A percentile compares a stretch with the other conserved stretches of the same genome.
phyloP scores from a whole-genome alignment of 23 tunicate genomes.

The Styela clava region DNA sequence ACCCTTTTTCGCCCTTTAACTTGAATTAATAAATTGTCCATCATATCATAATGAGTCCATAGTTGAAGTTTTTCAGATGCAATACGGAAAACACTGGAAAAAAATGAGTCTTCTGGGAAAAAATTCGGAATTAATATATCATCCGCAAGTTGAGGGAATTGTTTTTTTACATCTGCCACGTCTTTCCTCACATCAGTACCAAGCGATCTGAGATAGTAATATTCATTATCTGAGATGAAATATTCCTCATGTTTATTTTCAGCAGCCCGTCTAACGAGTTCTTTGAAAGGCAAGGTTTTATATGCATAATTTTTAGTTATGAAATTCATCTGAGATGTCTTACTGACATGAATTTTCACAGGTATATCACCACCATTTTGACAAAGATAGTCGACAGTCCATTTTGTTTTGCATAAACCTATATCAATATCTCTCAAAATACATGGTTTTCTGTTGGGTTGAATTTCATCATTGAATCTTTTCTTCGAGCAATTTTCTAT shows the following conservation, averaged over 20 bases:
- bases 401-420: conserved; percentile 60
- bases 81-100: conserved; percentile 88
- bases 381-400: conserved; percentile 66
- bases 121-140: conserved; percentile 66
- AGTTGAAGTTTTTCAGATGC: conserved; percentile 85
- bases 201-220: conserved; percentile 80
- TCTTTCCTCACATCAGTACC: conserved; percentile 79
- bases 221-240: conserved; percentile 59
- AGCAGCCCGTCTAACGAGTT: conserved; percentile 60
- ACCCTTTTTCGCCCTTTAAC: conserved; percentile 75
- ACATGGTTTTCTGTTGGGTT: conserved; percentile 47
- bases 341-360: conserved; percentile 64
- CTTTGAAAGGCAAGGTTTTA: conserved; percentile 57
- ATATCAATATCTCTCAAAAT: conserved; percentile 68
- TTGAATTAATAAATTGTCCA: conserved; percentile 93
- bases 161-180: conserved; percentile 54
- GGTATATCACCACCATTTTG: conserved; percentile 21
- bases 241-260: conserved; percentile 32
- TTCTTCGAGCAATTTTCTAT: conserved; percentile 2
- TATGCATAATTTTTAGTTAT: conserved; percentile 62
- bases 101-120: conserved; percentile 54
- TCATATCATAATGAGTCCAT: conserved; percentile 98
- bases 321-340: conserved; percentile 77
- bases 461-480: background rate
- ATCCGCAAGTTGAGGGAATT: conserved; percentile 65